A percentile compares a stretch with the other conserved stretches of the same genome.
Evolutionary conservation across 1,140 invertebrate genomes (phyloP).

Genomic region (Paralvinella palmiformis): DNA sequence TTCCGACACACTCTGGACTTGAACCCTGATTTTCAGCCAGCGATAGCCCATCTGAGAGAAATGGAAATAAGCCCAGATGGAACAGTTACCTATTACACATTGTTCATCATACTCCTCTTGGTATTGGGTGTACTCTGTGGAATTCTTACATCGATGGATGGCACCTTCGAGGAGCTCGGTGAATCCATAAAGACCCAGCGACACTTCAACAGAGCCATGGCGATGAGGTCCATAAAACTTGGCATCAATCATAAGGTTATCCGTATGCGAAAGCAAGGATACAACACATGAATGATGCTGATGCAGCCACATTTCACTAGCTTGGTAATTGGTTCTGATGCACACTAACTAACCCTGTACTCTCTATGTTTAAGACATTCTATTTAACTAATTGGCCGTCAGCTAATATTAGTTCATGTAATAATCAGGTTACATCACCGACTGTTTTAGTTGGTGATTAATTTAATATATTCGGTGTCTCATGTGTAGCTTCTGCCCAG

Average conservation of each 20-base stretch:
- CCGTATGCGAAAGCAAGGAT: constrained; percentile 43
- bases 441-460: no score
- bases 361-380: no score
- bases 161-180: constrained; percentile 51
- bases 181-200: constrained; percentile 64
- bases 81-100: constrained; percentile 59
- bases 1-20: constrained; percentile 72
- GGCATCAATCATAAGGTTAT: constrained; percentile 52
- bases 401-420: no score
- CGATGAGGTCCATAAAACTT: constrained; percentile 68
- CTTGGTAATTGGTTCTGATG: no score
- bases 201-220: constrained; percentile 78
- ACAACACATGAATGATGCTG: no score
- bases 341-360: no score
- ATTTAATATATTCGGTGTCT: no score
- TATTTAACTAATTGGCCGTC: no score
- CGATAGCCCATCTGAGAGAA: constrained; percentile 68
- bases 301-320: no score
- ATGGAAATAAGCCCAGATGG: constrained; percentile 39
- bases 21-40: constrained; percentile 74
- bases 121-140: constrained; percentile 69
- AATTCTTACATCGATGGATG: constrained; percentile 68
- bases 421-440: no score
- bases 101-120: constrained; percentile 78
- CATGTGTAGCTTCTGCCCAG: no score